Evolutionary conservation across 2,113 vertebrate species (phyloP).

Genomic region (Peromyscus maniculatus): DNA sequence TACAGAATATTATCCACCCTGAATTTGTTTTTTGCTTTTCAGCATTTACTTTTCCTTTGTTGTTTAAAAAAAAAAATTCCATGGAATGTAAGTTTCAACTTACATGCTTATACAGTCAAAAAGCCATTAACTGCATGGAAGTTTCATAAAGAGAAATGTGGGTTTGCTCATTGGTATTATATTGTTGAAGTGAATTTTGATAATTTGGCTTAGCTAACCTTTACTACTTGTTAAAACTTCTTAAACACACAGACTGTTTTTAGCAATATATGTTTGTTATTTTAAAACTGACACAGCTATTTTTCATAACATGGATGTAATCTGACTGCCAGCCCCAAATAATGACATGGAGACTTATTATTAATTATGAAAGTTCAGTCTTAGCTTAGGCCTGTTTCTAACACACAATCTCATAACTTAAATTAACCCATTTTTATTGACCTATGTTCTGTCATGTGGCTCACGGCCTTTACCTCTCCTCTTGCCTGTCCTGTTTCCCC

Average conservation of each 20-base stretch:
- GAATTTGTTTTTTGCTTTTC: constrained; percentile 57
- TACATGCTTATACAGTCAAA: neutral
- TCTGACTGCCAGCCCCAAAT: neutral
- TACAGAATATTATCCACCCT: too few species aligned
- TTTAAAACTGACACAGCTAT: constrained; percentile 14
- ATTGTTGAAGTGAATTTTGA: neutral
- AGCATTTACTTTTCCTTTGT: constrained; percentile 55
- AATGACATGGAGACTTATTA: neutral
- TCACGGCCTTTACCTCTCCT: rapidly evolving
- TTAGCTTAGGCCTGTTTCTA: neutral
- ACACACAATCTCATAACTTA: neutral
- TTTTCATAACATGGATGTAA: neutral
- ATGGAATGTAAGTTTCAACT: neutral
- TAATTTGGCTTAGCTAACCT: neutral
- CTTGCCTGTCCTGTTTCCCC: neutral
- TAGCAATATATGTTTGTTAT: constrained; percentile 20
- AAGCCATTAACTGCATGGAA: neutral
- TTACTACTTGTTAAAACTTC: neutral
- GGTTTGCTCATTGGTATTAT: neutral
- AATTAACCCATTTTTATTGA: neutral
- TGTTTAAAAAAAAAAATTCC: neutral
- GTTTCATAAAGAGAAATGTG: neutral
- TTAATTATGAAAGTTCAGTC: neutral
- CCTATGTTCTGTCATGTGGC: neutral
- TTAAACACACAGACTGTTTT: neutral